Base-by-base conservation (phyloP, 1,140 invertebrate species). In the Hycleus cichorii region DNA sequence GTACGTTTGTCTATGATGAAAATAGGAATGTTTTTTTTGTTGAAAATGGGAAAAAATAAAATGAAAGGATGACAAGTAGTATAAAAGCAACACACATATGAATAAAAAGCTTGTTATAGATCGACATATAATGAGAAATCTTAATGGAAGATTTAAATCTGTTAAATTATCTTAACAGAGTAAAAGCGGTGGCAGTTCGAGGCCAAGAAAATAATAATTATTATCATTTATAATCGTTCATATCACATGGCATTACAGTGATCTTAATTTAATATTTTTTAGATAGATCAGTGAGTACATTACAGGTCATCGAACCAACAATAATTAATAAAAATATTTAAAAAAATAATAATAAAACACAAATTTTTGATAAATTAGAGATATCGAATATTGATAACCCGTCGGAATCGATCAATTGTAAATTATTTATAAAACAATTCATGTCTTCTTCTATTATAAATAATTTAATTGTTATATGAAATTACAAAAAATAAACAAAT, bases 201-300 rank as follows among this genome's bases (percentile, higher is more conserved):
- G 51, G 51, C 51, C 51, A 53, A 53, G 51, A 53, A 53, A 53
- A 53, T 53, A 53, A 53, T 53, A 46, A 53, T 53, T 32, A 32
- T 32, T 53, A 53, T 53, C 51, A 53, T 53, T 53, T 53, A 45
- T 53, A 53, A 53, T 53, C 51, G 46, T 27, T 53, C 51, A 53
- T 53, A 53, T 57, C 54, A 57, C 54, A 57, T 57, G 54, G 47
- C 26, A 39, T 57, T 48, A 57, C 54, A 57, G 54, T 57, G 54
- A 57, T 57, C 51, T 53, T 46, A 32, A 32, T 32, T 32, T 32
- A 32, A 32, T 32, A 32, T 32, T 5, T 32, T 32, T 5, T 32
- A 32, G 32, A 32, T 32, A 32, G 32, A 32, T 18, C 18, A 18
- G 18, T 18, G 18, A 18, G 18, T 32, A 32, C 32, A 32, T 32